A percentile compares a stretch with the other conserved stretches of the same genome.
These are phyloP conservation scores for Lasioglossum malachurum DNA, from an alignment of 2,888 invertebrate species.

Conservation along the genomic window DNA sequence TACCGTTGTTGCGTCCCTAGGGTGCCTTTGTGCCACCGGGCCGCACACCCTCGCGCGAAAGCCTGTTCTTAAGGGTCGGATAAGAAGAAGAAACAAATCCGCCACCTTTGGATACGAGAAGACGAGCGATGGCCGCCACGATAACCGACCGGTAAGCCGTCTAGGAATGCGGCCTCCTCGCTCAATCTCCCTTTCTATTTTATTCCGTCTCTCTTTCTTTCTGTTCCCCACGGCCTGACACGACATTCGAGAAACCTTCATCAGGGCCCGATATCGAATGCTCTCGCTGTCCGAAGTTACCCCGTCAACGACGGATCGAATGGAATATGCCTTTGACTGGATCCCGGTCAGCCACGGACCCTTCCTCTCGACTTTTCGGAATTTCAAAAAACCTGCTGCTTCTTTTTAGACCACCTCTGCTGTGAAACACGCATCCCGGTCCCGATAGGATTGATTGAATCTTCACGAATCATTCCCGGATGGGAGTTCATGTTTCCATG, in stretches of 20 bases:
- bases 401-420: neutral
- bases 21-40: constrained; percentile 60
- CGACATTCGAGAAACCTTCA: constrained; percentile 71
- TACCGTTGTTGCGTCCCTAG: constrained; percentile 60
- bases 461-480: neutral
- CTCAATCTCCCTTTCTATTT: constrained; percentile 64
- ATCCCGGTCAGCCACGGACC: constrained; percentile 43
- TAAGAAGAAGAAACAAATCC: constrained; percentile 82
- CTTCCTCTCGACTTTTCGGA: constrained; percentile 45
- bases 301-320: constrained; percentile 53
- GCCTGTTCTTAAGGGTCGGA: constrained; percentile 68
- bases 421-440: neutral
- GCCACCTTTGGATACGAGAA: constrained; percentile 77
- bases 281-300: constrained; percentile 35
- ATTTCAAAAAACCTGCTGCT: constrained; percentile 26
- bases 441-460: neutral
- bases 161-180: constrained; percentile 81
- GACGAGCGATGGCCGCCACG: constrained; percentile 75
- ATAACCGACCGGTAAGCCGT: constrained; percentile 81
- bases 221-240: constrained; percentile 45
- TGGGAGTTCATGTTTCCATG: neutral
- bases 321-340: constrained; percentile 60
- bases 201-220: constrained; percentile 51
- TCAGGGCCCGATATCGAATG: constrained; percentile 62
- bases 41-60: constrained; percentile 62